Base-by-base conservation (phyloP, 2,888 invertebrate genomes). In the Lycaena phlaeas region DNA sequence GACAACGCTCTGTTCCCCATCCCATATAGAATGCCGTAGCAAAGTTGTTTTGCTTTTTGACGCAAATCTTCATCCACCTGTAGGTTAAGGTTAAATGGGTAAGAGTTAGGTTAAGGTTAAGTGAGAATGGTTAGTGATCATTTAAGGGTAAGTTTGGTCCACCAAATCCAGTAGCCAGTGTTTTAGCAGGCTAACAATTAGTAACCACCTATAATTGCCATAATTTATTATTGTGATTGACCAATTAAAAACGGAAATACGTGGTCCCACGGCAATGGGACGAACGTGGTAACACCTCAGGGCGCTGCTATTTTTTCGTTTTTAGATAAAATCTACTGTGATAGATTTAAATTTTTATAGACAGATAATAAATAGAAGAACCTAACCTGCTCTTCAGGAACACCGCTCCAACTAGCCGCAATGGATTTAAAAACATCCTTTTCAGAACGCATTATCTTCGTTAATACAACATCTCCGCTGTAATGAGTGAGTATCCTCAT, bases 11-110 rank as follows among this genome's bases (percentile, higher is more conserved):
- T 92, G 43, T 89, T 86, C 2, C 98, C 96, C 92, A 98, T 98
- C 4, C 98, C 99, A 68, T 99, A 99, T 42, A 99, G 92, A 59
- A 99, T 95, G 4, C 96, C 98, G 73, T 98, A 98, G 66, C 96
- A 96, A 18, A 98, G 88, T 76, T 96, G 91, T 71, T 97, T 97
- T 3, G 96, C 93, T 59, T 92, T 91, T 59, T 96, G 94, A 31
- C 98, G 87, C 53, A 94, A 86, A 42, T 88, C 87, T 41, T 91
- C 89, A 27, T 91, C 90, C 0, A 98, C 91, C 87, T 90, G 54
- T 11, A 34, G 9, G 7, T 6, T 6, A 17, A 6, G 4, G n/a
- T 12, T 12, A 34, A n/a, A 4, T 9, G 3, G 30, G 15, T 4
- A 26, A 30, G n/a, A 10, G 14, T 18, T 18, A 18, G 18, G 5